Percentiles rank a stretch among this genome's conserved stretches.
Evolutionary conservation across 2,888 invertebrate genomes (phyloP).

Genomic region (Bhutanitis thaidina): DNA sequence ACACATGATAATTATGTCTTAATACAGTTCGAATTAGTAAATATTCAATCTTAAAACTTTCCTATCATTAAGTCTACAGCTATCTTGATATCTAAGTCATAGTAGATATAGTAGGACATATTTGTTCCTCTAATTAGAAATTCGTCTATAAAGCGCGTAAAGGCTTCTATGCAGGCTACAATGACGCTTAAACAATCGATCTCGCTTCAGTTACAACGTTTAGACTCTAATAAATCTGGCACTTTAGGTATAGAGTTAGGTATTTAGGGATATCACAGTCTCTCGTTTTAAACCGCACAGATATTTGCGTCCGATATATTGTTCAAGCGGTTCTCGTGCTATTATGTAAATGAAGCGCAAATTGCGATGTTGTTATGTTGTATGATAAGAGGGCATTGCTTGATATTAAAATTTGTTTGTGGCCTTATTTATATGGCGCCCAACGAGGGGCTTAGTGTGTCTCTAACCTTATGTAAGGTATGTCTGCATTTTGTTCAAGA

Average conservation of each 20-base stretch:
- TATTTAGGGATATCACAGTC: constrained; percentile 26
- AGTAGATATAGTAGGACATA: constrained; percentile 49
- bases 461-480: constrained; percentile 35
- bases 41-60: constrained; percentile 45
- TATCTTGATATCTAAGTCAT: constrained; percentile 71
- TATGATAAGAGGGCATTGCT: constrained; percentile 53
- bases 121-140: constrained; percentile 44
- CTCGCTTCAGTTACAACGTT: constrained; percentile 59
- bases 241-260: constrained; percentile 39
- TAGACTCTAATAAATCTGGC: constrained; percentile 48
- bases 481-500: constrained; percentile 19
- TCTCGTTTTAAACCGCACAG: constrained; percentile 36
- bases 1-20: constrained; percentile 42
- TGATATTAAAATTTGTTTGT: constrained; percentile 70
- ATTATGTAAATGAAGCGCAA: constrained; percentile 47
- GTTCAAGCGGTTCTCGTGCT: constrained; percentile 24
- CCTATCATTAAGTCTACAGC: constrained; percentile 53
- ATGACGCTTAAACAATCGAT: constrained; percentile 65
- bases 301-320: constrained; percentile 53
- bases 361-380: constrained; percentile 47
- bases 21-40: constrained; percentile 38
- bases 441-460: constrained; percentile 52
- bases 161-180: constrained; percentile 41
- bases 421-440: constrained; percentile 73
- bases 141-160: constrained; percentile 47